Base-by-base conservation (phyloP, 2,113 vertebrate genomes). In the Axis porcinus region DNA sequence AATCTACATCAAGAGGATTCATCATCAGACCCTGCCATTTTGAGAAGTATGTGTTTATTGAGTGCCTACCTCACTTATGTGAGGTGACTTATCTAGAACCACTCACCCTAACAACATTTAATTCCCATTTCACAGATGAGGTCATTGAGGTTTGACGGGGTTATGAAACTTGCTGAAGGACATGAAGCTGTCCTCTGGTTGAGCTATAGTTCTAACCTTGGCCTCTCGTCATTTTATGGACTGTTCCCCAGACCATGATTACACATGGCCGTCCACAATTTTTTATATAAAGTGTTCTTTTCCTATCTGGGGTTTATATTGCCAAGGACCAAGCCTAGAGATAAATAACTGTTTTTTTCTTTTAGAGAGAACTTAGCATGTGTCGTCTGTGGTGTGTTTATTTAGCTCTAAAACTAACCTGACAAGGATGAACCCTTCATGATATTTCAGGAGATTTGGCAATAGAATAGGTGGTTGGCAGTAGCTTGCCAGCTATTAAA, bases 361-460 rank as follows among this genome's bases (percentile, higher is more conserved):
- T 79, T 84, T 43, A 54, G 57, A 91, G 74, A 92, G 92, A 95
- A 89, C 1, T 10, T 58, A 81, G 57, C 74, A 28, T 52, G 76
- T 96, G 33, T 70, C 45, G 57, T 70, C 54, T 85, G 78, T 40
- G 47, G n/a, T 74, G 6, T 94, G 45, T 90, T 88, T 92, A 94
- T 88, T 91, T 92, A 52, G 67, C 90, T 86, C 76, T 45, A 92
- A 88, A 92, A 67, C 90, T 28, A 92, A 79, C 43, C 95, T 62
- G 82, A 94, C 21, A 55, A 89, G 86, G 94, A 91, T 57, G 57
- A 90, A 81, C 91, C 2, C 91, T 96, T 96, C 83, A 96, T 93
- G 88, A 60, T 85, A 86, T 94, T 93, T 86, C 50, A 86, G 81
- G 70, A 89, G 28, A 15, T 54, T 79, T 96, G 43, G 95, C 96